A percentile compares a stretch with the other conserved stretches of the same genome.
These are phyloP conservation scores for Papilio polytes DNA, from an alignment of 1,140 invertebrate species.

Conservation along the genomic window DNA sequence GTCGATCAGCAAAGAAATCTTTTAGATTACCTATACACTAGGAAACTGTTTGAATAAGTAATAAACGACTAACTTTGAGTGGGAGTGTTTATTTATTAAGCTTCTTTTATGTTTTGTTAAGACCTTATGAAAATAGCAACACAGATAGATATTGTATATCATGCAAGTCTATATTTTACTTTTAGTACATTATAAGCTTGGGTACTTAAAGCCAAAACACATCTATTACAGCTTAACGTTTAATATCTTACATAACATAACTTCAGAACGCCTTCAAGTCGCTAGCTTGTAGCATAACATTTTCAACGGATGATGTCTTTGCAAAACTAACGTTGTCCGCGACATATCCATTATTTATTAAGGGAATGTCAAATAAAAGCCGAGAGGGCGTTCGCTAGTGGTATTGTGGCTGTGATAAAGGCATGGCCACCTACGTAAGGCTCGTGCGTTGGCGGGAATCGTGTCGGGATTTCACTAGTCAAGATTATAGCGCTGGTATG, in stretches of 20 bases:
- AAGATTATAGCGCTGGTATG: slow-evolving; percentile 59
- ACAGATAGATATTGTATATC: background rate
- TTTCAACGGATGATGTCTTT: slow-evolving; percentile 37
- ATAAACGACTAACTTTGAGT: no score
- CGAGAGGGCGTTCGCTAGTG: slow-evolving; percentile 54
- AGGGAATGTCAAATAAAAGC: slow-evolving; percentile 72
- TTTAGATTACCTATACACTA: no score
- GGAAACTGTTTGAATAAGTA: no score
- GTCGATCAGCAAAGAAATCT: no score
- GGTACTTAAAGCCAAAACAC: background rate
- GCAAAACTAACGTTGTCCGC: slow-evolving; percentile 37
- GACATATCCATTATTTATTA: slow-evolving; percentile 70
- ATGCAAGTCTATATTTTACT: background rate
- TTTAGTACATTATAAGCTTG: background rate
- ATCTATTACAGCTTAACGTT: slow-evolving; percentile 3
- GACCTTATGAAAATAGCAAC: background rate
- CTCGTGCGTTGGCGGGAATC: slow-evolving; percentile 62
- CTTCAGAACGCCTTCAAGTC: slow-evolving; percentile 25
- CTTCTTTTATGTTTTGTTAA: background rate
- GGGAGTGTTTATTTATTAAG: background rate
- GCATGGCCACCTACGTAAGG: slow-evolving; percentile 72
- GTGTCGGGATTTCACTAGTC: slow-evolving; percentile 57
- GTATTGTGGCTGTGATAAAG: slow-evolving; percentile 69
- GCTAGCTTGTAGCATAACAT: slow-evolving; percentile 27
- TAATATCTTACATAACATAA: slow-evolving; percentile 10